These are phyloP conservation scores for Nomia melanderi DNA, from an alignment of 1,140 invertebrate species.

Conservation along the genomic window DNA sequence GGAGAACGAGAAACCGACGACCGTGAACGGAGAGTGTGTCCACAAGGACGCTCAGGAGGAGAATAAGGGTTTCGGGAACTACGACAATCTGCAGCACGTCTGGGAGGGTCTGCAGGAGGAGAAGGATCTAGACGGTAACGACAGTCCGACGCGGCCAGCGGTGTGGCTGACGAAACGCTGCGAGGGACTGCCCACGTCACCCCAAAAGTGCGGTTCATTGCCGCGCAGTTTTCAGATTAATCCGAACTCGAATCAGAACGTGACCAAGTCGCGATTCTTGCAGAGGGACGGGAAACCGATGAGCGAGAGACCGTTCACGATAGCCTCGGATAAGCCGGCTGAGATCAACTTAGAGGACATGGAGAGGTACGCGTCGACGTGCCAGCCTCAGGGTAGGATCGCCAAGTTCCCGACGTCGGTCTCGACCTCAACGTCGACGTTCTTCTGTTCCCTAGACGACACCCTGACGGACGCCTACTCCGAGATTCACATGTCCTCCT, in stretches of 20 bases:
- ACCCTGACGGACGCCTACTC: conserved; percentile 80
- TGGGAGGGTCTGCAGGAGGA: conserved; percentile 75
- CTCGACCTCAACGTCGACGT: conserved; percentile 67
- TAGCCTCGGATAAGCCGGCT: conserved; percentile 83
- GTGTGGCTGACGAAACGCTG: conserved; percentile 84
- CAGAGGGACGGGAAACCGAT: conserved; percentile 79
- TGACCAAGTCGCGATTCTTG: conserved; percentile 75
- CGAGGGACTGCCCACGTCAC: conserved; percentile 80
- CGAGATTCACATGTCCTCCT: conserved; percentile 74
- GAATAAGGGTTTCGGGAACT: conserved; percentile 73
- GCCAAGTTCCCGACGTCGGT: conserved; percentile 77
- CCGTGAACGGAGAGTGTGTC: neutral
- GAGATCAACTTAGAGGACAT: conserved; percentile 82
- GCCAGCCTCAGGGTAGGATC: conserved; percentile 78
- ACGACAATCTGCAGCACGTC: conserved; percentile 80
- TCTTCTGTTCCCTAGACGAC: conserved; percentile 80
- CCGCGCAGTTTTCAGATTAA: conserved; percentile 86
- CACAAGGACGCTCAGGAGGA: conserved; percentile 41
- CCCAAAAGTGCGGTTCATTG: conserved; percentile 88
- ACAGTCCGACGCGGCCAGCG: conserved; percentile 82
- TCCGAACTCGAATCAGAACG: conserved; percentile 62
- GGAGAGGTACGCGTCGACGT: conserved; percentile 82
- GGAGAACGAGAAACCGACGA: conserved; percentile 3
- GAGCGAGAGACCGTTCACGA: conserved; percentile 85
- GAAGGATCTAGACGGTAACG: conserved; percentile 59